Conservation (phyloP, 2,888 invertebrate genomes). For the Pachydiplax longipennis region DNA sequence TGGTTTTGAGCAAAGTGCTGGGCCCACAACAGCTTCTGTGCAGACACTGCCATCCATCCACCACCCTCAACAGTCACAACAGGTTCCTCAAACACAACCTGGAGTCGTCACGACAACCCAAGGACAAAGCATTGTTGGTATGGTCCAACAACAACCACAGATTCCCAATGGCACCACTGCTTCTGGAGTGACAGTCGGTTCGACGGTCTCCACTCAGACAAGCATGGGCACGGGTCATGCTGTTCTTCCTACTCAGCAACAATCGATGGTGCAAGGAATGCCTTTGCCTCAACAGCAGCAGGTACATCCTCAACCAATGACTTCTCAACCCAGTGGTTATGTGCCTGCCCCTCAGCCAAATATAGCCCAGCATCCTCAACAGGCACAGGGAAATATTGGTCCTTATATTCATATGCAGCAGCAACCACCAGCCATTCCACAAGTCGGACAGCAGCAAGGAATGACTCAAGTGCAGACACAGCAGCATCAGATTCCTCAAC, state of each 20-base stretch:
- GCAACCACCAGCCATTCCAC: conserved; percentile 47
- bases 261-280: conserved; percentile 64
- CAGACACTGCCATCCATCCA: conserved; percentile 34
- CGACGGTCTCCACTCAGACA: conserved; percentile 26
- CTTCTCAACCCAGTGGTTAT: conserved; percentile 57
- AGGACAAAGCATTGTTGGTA: conserved; percentile 27
- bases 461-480: conserved; percentile 50
- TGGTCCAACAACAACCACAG: conserved; percentile 16
- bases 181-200: conserved; percentile 21
- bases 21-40: conserved; percentile 24
- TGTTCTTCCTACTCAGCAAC: conserved; percentile 53
- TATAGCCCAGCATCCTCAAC: conserved; percentile 22
- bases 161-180: conserved; percentile 22
- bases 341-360: conserved; percentile 20
- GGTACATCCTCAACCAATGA: conserved; percentile 61
- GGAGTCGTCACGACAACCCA: conserved; percentile 33
- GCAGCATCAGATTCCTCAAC: conserved; percentile 47
- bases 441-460: conserved; percentile 50
- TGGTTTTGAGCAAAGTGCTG: conserved; percentile 31
- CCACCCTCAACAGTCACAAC: conserved; percentile 25
- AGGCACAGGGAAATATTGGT: conserved; percentile 20
- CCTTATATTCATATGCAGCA: conserved; percentile 47
- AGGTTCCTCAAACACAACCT: conserved; percentile 32
- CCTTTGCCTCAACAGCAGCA: conserved; percentile 61
- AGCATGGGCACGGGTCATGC: conserved; percentile 11